phyloP scores from a whole-genome alignment of 2,113 vertebrate genomes.

The Brienomyrus longianalis region DNA sequence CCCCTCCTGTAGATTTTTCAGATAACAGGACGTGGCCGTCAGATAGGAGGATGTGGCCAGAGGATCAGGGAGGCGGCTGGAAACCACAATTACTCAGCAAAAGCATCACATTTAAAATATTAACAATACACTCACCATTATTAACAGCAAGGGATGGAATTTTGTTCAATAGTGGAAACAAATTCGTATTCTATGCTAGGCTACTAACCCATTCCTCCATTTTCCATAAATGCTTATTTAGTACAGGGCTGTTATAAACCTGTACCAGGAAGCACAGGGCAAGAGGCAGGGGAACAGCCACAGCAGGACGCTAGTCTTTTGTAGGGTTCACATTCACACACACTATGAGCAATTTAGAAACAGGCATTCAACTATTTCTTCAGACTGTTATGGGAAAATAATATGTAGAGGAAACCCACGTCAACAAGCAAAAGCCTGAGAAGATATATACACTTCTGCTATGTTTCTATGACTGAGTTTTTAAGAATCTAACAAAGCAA shows the following conservation, averaged over 20 bases:
- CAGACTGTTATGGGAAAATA: background rate
- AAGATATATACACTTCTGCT: background rate
- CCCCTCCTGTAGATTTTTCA: constrained; percentile 5
- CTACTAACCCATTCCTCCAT: background rate
- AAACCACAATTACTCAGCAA: background rate
- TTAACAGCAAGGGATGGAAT: background rate
- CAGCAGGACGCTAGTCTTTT: background rate
- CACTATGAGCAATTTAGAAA: background rate
- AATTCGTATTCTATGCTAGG: background rate
- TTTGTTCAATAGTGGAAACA: background rate
- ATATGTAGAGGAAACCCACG: background rate
- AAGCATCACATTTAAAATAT: background rate
- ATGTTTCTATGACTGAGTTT: background rate
- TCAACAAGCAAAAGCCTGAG: background rate
- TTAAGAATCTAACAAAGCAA: background rate
- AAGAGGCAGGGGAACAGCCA: background rate
- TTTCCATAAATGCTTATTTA: background rate
- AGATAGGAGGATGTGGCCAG: background rate
- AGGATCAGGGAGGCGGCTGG: background rate
- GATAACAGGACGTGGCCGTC: constrained; percentile 1
- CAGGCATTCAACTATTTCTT: background rate
- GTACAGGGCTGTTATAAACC: background rate
- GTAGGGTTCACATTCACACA: background rate
- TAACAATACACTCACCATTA: background rate
- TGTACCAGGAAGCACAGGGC: background rate